Evolutionary conservation across 2,888 invertebrate species (phyloP).

Genomic region (Pachydiplax longipennis): DNA sequence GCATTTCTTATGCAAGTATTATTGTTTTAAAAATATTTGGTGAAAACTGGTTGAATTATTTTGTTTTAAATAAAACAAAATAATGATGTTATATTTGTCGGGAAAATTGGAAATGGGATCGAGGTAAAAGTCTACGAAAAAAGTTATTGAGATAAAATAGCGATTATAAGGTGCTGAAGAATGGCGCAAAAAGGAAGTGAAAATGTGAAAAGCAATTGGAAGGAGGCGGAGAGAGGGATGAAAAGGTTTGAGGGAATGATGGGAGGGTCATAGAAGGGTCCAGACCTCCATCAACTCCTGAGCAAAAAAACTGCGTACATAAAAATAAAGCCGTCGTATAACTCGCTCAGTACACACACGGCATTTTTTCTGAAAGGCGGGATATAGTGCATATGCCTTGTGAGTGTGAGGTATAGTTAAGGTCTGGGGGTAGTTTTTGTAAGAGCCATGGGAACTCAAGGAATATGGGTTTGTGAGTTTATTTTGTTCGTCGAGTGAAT

Average conservation of each 20-base stretch:
- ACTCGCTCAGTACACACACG: neutral
- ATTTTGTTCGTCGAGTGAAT: neutral
- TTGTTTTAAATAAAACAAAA: too few species aligned
- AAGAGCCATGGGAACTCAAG: neutral
- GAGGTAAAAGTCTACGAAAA: neutral
- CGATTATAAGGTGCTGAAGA: neutral
- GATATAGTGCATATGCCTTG: neutral
- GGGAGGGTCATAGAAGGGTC: neutral
- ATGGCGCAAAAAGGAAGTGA: neutral
- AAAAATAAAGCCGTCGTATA: conserved; percentile 27
- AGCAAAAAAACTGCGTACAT: neutral
- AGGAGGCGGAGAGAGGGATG: neutral
- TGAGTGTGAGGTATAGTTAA: neutral
- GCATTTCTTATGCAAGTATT: too few species aligned
- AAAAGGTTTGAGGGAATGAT: neutral
- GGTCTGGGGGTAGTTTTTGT: too few species aligned
- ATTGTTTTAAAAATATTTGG: too few species aligned
- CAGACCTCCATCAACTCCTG: conserved; percentile 20
- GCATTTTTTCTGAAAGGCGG: conserved; percentile 13
- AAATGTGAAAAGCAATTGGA: neutral
- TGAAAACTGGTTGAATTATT: too few species aligned
- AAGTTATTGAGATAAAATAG: neutral
- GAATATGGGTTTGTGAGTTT: neutral
- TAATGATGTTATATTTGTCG: too few species aligned
- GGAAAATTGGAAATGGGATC: too few species aligned